These are phyloP conservation scores for Urocolius indicus DNA, from an alignment of 2,113 vertebrate species.

Conservation along the genomic window DNA sequence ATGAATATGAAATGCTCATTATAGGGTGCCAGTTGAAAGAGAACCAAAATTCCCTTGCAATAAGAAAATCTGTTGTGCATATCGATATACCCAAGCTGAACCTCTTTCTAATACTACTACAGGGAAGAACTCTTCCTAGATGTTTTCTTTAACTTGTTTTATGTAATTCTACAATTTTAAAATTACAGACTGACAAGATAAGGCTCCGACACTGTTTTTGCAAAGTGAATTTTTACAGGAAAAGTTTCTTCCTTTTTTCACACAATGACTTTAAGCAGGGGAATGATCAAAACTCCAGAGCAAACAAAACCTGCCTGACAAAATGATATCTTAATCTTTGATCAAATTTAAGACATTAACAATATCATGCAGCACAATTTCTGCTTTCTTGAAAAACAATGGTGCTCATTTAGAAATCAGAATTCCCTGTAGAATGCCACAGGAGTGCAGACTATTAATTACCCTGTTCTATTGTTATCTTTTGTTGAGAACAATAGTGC, in stretches of 20 bases:
- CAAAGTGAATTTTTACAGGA: background rate
- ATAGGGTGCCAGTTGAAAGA: slow-evolving; percentile 13
- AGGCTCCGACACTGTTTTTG: background rate
- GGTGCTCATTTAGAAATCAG: slow-evolving; percentile 56
- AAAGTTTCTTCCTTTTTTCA: slow-evolving; percentile 1
- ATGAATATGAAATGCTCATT: slow-evolving; percentile 13
- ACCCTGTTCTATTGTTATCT: slow-evolving; percentile 72
- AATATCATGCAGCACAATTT: slow-evolving; percentile 32
- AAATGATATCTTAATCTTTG: slow-evolving; percentile 58
- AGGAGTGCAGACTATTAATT: slow-evolving; percentile 76
- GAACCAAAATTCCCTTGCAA: no score
- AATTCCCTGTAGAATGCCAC: slow-evolving; percentile 65
- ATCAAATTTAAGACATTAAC: slow-evolving; percentile 40
- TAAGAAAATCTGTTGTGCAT: slow-evolving; percentile 35
- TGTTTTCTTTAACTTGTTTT: background rate
- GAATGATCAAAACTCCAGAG: background rate
- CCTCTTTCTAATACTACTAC: background rate
- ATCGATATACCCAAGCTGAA: background rate
- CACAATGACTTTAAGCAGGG: background rate
- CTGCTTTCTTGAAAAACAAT: slow-evolving; percentile 67
- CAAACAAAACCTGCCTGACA: slow-evolving; percentile 42
- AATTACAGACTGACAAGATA: background rate
- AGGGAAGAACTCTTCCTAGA: background rate
- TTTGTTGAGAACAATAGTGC: slow-evolving; percentile 77
- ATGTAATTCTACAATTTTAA: background rate